These are phyloP conservation scores for Malachius bipustulatus DNA, from an alignment of 2,888 invertebrate species.

Conservation along the genomic window DNA sequence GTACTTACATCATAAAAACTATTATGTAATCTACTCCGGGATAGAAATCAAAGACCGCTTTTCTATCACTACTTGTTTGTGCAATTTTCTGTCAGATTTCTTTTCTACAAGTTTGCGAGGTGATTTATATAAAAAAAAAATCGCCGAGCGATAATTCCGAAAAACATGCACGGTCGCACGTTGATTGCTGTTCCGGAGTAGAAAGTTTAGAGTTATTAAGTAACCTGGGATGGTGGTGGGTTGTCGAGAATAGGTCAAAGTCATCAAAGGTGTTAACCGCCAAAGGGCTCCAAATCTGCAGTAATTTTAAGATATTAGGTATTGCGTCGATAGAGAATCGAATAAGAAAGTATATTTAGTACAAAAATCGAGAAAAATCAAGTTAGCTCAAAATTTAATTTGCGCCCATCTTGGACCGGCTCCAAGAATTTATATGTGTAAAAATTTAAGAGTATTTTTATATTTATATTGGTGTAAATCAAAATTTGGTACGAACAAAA, in stretches of 20 bases:
- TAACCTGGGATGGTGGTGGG: constrained; percentile 30
- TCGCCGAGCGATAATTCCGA: too few species aligned
- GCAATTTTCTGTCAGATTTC: constrained; percentile 14
- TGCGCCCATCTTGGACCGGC: constrained; percentile 24
- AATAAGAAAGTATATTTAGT: constrained; percentile 40
- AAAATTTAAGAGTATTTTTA: constrained; percentile 42
- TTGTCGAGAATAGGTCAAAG: constrained; percentile 36
- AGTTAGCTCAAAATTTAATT: constrained; percentile 41
- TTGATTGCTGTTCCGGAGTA: too few species aligned
- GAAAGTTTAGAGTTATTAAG: too few species aligned
- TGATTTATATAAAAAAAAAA: too few species aligned
- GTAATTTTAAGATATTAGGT: constrained; percentile 37
- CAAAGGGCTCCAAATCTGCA: constrained; percentile 31
- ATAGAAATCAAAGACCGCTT: too few species aligned
- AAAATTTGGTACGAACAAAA: constrained; percentile 41
- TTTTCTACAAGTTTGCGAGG: neutral
- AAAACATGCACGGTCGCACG: too few species aligned
- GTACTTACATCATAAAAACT: too few species aligned
- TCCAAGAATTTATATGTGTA: constrained; percentile 38
- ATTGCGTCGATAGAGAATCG: constrained; percentile 39
- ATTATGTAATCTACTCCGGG: too few species aligned
- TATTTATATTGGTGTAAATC: constrained; percentile 43
- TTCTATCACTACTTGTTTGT: too few species aligned
- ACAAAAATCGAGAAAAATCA: constrained; percentile 35
- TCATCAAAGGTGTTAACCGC: constrained; percentile 36